Conservation (phyloP, 2,113 vertebrate species). For the Syngnathoides biaculeatus region DNA sequence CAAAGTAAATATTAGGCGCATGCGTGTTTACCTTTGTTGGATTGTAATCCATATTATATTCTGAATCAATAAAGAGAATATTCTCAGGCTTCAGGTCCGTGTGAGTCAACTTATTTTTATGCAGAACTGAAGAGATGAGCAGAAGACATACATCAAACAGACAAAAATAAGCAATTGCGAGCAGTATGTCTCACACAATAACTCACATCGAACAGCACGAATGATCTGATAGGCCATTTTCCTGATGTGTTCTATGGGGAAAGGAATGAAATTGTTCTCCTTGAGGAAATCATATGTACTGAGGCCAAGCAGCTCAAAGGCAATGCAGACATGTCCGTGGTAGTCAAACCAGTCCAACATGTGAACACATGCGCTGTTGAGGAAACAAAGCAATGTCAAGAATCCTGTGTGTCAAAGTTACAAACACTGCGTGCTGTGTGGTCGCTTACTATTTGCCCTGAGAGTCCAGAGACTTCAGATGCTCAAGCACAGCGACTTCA, state of each 20-base stretch:
- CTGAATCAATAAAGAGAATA: conserved; percentile 91
- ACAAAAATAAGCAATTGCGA: no score
- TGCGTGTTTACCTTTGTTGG: conserved; percentile 78
- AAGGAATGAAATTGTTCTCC: conserved; percentile 94
- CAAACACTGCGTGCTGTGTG: background rate
- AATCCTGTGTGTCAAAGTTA: background rate
- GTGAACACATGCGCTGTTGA: conserved; percentile 83
- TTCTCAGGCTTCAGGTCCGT: conserved; percentile 98
- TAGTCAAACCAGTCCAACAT: conserved; percentile 98
- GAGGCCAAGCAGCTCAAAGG: conserved; percentile 92
- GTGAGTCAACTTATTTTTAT: conserved; percentile 93
- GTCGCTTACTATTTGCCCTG: conserved; percentile 72
- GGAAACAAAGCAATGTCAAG: background rate
- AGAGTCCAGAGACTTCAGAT: conserved; percentile 84
- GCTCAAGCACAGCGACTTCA: conserved; percentile 91
- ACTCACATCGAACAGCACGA: conserved; percentile 90
- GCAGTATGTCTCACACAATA: background rate
- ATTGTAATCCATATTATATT: conserved; percentile 87
- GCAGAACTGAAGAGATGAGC: conserved; percentile 78
- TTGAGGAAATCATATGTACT: conserved; percentile 97
- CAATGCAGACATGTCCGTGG: conserved; percentile 91
- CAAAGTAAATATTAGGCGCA: background rate
- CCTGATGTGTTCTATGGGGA: conserved; percentile 87
- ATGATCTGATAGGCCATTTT: conserved; percentile 93
- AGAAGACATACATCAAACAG: background rate